These are phyloP conservation scores for Trilocha varians DNA, from an alignment of 2,888 invertebrate genomes.

Conservation along the genomic window DNA sequence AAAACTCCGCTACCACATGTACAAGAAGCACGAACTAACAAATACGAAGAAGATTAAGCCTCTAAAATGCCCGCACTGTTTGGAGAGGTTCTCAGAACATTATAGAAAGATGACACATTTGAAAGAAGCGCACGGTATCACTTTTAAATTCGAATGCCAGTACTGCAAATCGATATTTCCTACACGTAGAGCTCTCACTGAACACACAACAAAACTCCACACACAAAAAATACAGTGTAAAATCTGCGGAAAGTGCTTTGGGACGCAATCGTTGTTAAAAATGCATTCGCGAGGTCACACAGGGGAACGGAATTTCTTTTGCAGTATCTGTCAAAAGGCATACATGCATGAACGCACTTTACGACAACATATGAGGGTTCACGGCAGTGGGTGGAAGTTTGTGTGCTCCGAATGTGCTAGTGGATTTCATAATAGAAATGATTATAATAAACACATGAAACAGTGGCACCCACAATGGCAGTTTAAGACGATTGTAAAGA, in stretches of 20 bases:
- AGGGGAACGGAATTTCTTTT: conserved; percentile 56
- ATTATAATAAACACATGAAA: conserved; percentile 54
- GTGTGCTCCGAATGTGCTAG: conserved; percentile 50
- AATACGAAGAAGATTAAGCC: conserved; percentile 53
- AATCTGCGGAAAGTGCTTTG: conserved; percentile 57
- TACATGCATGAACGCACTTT: conserved; percentile 61
- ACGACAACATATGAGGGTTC: conserved; percentile 56
- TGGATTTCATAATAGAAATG: conserved; percentile 49
- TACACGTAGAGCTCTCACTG: conserved; percentile 51
- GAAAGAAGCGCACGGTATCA: conserved; percentile 52
- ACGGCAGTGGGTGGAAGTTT: conserved; percentile 48
- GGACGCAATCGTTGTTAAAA: conserved; percentile 47
- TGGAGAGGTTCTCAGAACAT: conserved; percentile 58
- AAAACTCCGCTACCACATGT: conserved; percentile 51
- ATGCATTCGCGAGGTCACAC: conserved; percentile 57
- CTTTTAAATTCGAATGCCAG: conserved; percentile 53
- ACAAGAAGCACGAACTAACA: conserved; percentile 51
- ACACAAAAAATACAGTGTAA: conserved; percentile 58
- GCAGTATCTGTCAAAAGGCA: conserved; percentile 50
- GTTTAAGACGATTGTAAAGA: conserved; percentile 43
- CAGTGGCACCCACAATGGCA: conserved; percentile 61
- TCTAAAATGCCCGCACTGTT: conserved; percentile 58
- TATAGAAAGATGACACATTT: conserved; percentile 62
- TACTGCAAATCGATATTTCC: conserved; percentile 46
- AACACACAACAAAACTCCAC: conserved; percentile 56